Evolutionary conservation across 2,797 vertebrate genomes (phyloP).

Genomic region (Crossoptilon crossoptilon): DNA sequence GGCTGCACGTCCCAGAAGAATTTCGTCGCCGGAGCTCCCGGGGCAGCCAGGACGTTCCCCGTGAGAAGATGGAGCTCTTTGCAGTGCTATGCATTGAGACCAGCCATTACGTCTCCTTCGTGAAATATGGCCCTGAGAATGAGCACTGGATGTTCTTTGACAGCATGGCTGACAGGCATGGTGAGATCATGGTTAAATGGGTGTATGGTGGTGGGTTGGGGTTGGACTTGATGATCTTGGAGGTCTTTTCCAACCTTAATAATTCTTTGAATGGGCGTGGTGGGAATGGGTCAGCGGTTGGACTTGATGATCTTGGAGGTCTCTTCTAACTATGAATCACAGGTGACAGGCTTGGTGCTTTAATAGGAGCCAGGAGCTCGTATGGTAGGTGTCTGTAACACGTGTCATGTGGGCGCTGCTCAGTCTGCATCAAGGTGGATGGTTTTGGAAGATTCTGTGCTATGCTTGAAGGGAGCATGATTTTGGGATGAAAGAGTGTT

Average conservation of each 20-base stretch:
- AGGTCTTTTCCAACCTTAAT: too few relatives aligned
- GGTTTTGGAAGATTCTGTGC: too few relatives aligned
- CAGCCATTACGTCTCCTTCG: conserved; percentile 92
- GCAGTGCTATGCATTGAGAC: conserved; percentile 94
- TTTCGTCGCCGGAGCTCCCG: conserved; percentile 15
- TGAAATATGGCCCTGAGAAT: conserved; percentile 84
- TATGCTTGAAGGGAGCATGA: neutral
- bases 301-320: too few relatives aligned
- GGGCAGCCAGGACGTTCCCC: conserved; percentile 53
- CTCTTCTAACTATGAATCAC: too few relatives aligned
- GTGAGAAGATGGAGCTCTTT: conserved; percentile 89
- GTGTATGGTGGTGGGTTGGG: too few relatives aligned
- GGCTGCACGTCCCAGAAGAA: conserved; percentile 76
- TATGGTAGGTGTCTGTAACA: accelerated
- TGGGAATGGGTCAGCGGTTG: too few relatives aligned
- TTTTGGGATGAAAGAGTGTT: neutral
- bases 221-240: too few relatives aligned
- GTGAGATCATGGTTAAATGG: conserved; percentile 67
- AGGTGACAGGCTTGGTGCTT: neutral
- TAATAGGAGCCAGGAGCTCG: accelerated
- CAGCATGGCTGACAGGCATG: conserved; percentile 92
- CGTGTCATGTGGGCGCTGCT: accelerated
- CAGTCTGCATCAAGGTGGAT: neutral
- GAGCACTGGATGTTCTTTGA: conserved; percentile 94
- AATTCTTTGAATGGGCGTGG: too few relatives aligned